Conservation (phyloP, 2,888 invertebrate species). For the Luperina nickerlii region DNA sequence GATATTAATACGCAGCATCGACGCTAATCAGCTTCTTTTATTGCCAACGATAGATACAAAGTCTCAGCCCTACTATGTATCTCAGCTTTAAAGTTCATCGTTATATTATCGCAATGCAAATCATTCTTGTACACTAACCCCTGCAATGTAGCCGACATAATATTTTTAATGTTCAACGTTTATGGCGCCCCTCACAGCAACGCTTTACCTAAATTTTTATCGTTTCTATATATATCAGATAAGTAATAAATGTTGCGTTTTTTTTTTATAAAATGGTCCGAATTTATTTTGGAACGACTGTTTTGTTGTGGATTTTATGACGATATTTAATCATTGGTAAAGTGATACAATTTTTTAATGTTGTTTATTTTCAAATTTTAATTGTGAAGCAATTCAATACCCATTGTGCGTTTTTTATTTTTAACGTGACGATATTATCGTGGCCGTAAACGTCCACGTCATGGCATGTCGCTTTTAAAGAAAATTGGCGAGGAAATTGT, state of each 20-base stretch:
- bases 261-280: constrained; percentile 23
- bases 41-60: background rate
- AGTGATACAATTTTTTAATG: background rate
- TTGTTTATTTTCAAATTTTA: background rate
- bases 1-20: background rate
- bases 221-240: constrained; percentile 47
- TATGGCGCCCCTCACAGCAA: constrained; percentile 39
- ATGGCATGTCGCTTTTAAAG: no score
- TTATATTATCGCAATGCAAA: constrained; percentile 48
- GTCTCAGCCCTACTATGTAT: background rate
- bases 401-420: no score
- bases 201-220: constrained; percentile 52
- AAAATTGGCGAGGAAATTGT: no score
- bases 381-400: no score
- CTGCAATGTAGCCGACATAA: constrained; percentile 49
- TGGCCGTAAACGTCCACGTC: no score
- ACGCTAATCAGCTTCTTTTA: background rate
- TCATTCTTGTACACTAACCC: constrained; percentile 24
- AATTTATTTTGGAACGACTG: constrained; percentile 22
- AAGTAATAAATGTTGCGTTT: constrained; percentile 54
- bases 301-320: constrained; percentile 20
- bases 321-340: constrained; percentile 2
- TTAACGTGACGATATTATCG: no score
- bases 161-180: constrained; percentile 60
- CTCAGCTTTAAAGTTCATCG: constrained; percentile 9